Base-by-base conservation (phyloP, 2,797 vertebrate species). In the Pelodytes ibericus region DNA sequence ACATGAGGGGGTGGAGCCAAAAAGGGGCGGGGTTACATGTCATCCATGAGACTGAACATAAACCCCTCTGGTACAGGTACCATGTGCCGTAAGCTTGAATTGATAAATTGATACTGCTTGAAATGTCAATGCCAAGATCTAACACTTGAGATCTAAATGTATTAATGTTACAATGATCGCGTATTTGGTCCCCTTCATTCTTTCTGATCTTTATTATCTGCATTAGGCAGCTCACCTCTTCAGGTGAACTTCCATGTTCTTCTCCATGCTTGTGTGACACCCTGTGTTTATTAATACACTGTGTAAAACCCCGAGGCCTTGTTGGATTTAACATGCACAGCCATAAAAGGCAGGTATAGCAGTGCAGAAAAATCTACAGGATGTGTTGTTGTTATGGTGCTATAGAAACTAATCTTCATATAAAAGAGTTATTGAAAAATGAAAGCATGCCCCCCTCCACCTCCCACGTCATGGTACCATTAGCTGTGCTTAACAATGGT, bases 281-380 rank as follows among this genome's bases (percentile, higher is more conserved):
- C 26, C 47, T 30, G 67, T 69, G 66, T 75, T 75, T 70, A 75
- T 53, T 51, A 25, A 66, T 72, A 27, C 51, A 64, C 24, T 7
- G 25, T 47, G 47, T n/a, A 39, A 66, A 58, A 61, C 7, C 27
- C 74, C 58, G 36, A 16, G 1, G 74, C 68, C 60, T 53, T 64
- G 61, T 71, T 66, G 69, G 53, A 41, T 72, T 72, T 72, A 72
- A 61, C 25, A 10, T 51, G 30, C 62, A 72, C 29, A 24, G 53
- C 75, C 75, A 72, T 78, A 78, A 72, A 78, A 78, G 75, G 75
- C 31, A 78, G 75, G 61, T 61, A 67, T 30, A 24, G 49, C 30
- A 11, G 69, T 11, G 64, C 69, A 2, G 51, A 44, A 56, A 65
- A 57, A 60, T 71, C 31, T n/a, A 8, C 22, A 44, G 44, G 31